Conservation (phyloP, 1,140 invertebrate species). For the Phthorimaea operculella region DNA sequence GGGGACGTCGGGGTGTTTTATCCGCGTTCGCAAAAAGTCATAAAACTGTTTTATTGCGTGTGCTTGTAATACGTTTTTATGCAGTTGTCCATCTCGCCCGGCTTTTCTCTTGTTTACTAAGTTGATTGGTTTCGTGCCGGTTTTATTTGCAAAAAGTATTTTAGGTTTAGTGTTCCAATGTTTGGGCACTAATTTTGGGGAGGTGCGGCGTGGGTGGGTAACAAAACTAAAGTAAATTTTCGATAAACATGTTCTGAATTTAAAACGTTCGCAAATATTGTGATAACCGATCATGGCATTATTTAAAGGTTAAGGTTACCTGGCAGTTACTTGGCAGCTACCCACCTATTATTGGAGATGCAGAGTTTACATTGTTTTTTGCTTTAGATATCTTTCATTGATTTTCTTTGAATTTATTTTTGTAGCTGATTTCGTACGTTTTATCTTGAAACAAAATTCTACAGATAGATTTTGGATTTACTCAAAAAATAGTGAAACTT, state of each 20-base stretch:
- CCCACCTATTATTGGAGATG: no score
- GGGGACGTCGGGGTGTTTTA: slow-evolving; percentile 44
- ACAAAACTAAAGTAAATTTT: background rate
- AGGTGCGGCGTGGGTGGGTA: background rate
- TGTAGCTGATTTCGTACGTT: no score
- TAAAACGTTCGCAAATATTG: background rate
- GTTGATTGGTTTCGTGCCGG: slow-evolving; percentile 63
- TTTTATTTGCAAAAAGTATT: slow-evolving; percentile 39
- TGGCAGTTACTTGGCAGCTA: no score
- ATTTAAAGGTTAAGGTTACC: no score
- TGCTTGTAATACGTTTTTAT: slow-evolving; percentile 37
- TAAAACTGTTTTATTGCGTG: slow-evolving; percentile 58
- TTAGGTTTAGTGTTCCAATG: background rate
- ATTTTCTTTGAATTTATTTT: no score
- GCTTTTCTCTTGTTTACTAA: slow-evolving; percentile 42
- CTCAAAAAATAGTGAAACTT: no score
- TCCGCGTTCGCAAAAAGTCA: slow-evolving; percentile 40
- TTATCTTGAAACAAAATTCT: no score
- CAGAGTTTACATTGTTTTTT: no score
- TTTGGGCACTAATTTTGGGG: background rate
- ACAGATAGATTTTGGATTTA: no score
- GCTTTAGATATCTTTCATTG: no score
- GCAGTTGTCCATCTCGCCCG: slow-evolving; percentile 24
- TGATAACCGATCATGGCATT: no score
- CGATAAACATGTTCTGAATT: no score